phyloP scores from a whole-genome alignment of 1,140 invertebrate genomes.

The Dendroctonus valens region DNA sequence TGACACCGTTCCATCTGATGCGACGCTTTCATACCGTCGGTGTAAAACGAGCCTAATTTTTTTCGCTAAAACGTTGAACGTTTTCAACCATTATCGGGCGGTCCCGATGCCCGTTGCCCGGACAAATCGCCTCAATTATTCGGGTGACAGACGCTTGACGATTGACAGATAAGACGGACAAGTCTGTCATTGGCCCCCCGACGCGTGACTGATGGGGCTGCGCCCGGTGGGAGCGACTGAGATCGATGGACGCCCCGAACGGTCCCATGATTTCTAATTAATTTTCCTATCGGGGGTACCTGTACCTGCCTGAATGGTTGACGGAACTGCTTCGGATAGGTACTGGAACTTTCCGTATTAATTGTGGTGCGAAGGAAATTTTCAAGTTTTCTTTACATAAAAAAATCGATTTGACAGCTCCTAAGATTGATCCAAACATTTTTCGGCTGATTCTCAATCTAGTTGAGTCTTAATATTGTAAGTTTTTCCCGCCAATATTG shows the following conservation, averaged over 20 bases:
- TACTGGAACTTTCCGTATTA: too few relatives aligned
- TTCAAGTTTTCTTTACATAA: too few relatives aligned
- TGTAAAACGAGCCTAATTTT: slow-evolving; percentile 1
- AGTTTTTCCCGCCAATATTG: too few relatives aligned
- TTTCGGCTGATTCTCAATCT: too few relatives aligned
- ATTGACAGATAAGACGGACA: slow-evolving; percentile 25
- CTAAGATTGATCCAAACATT: too few relatives aligned
- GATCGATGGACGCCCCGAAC: slow-evolving; percentile 8
- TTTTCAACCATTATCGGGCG: background rate
- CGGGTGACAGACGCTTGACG: slow-evolving; percentile 11
- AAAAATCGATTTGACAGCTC: too few relatives aligned
- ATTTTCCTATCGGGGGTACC: slow-evolving; percentile 5
- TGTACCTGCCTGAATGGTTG: too few relatives aligned
- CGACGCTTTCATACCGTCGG: slow-evolving; percentile 2
- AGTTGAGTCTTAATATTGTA: too few relatives aligned
- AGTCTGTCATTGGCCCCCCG: slow-evolving; percentile 22
- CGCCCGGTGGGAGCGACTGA: slow-evolving; percentile 19
- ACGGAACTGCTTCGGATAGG: too few relatives aligned
- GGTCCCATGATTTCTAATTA: slow-evolving; percentile 12
- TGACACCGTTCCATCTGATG: slow-evolving; percentile 11
- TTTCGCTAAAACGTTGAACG: background rate
- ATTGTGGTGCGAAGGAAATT: too few relatives aligned
- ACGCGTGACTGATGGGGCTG: slow-evolving; percentile 22
- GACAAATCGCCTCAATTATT: slow-evolving; percentile 17
- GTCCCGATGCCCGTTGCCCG: background rate